phyloP scores from a whole-genome alignment of 2,888 invertebrate genomes.

The Charanyca ferruginea region DNA sequence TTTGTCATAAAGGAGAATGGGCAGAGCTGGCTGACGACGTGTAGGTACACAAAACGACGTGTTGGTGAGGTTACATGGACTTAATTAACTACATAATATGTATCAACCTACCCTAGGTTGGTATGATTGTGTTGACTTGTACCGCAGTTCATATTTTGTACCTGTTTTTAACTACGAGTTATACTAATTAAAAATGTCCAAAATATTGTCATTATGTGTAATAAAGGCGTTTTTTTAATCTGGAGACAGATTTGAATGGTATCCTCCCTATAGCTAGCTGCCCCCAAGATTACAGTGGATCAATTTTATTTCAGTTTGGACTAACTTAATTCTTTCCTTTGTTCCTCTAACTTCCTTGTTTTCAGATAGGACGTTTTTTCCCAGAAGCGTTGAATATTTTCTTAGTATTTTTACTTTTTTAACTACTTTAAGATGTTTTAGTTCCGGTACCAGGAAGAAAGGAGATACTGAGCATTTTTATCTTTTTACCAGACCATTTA shows the following conservation, averaged over 20 bases:
- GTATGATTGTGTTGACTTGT: constrained; percentile 2
- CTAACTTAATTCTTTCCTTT: neutral
- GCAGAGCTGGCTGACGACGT: constrained; percentile 6
- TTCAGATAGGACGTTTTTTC: neutral
- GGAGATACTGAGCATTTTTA: neutral
- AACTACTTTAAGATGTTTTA: constrained; percentile 20
- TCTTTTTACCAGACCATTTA: constrained; percentile 7
- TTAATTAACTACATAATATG: constrained; percentile 2
- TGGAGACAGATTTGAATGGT: no score
- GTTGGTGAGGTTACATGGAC: neutral
- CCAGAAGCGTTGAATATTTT: constrained; percentile 5
- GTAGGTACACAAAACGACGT: constrained; percentile 12
- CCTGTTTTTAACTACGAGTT: no score
- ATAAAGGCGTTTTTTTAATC: no score
- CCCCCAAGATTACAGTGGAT: neutral
- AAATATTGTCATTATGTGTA: no score
- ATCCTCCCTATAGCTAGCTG: no score
- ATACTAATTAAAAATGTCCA: no score
- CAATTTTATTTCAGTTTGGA: neutral
- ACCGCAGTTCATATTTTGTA: neutral
- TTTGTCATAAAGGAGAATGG: constrained; percentile 17
- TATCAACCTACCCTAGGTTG: neutral
- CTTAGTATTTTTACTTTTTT: neutral
- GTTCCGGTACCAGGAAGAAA: constrained; percentile 10
- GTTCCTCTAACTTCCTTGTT: constrained; percentile 13